phyloP scores from a whole-genome alignment of 2,113 vertebrate species.

The Cavia aperea region DNA sequence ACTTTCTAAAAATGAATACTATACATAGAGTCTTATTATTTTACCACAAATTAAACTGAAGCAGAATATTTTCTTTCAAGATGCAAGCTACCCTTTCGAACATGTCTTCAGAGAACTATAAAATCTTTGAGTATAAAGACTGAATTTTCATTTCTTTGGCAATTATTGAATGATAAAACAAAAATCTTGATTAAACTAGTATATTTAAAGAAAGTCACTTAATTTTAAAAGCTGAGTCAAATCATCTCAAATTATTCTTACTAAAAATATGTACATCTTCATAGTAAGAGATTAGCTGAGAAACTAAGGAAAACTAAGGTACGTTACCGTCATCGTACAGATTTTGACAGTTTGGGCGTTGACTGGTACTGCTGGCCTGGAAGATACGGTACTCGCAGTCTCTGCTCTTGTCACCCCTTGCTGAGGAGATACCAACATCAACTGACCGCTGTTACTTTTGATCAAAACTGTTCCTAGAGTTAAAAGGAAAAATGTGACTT shows the following conservation, averaged over 20 bases:
- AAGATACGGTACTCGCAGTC: constrained; percentile 67
- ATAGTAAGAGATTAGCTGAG: neutral
- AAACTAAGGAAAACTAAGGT: neutral
- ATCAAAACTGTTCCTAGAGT: constrained; percentile 89
- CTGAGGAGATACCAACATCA: constrained; percentile 94
- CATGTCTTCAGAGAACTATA: constrained; percentile 1
- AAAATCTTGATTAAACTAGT: constrained; percentile 14
- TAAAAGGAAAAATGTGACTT: constrained; percentile 46
- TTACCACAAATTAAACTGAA: constrained; percentile 44
- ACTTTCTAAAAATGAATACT: constrained; percentile 33
- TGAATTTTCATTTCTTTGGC: constrained; percentile 35
- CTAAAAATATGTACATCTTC: neutral
- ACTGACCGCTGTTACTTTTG: constrained; percentile 89
- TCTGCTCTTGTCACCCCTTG: constrained; percentile 84
- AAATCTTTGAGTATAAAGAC: constrained; percentile 28
- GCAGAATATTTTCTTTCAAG: constrained; percentile 18
- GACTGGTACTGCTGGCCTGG: constrained; percentile 63
- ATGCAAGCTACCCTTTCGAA: neutral
- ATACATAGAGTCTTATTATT: neutral
- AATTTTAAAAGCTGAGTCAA: constrained; percentile 9
- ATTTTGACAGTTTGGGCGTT: constrained; percentile 74
- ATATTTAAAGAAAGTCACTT: constrained; percentile 16
- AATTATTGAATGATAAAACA: constrained; percentile 29
- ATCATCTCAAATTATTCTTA: constrained; percentile 29
- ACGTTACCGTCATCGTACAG: constrained; percentile 79